Conservation (phyloP, 2,888 invertebrate genomes). For the Dryococelus australis region DNA sequence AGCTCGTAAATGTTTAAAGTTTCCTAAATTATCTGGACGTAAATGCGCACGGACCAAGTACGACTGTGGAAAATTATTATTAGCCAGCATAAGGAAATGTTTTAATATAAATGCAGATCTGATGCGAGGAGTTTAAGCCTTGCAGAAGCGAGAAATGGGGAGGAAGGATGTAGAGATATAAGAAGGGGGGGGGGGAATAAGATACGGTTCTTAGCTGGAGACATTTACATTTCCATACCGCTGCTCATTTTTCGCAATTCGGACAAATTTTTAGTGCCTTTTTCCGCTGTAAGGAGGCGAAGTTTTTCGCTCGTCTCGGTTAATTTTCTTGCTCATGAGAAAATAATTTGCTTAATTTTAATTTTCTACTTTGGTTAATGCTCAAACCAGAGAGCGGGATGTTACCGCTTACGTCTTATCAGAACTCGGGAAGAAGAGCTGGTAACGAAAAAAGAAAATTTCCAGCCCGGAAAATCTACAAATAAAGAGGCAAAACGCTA, state of each 20-base stretch:
- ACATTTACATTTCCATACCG: not conserved
- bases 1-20: not conserved
- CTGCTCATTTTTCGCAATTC: constrained; percentile 3
- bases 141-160: not conserved
- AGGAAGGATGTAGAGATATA: not conserved
- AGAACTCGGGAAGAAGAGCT: not conserved
- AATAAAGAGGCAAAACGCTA: not conserved
- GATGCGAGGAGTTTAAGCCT: not conserved
- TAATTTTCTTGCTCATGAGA: not conserved
- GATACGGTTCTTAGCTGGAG: not conserved
- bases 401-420: not conserved
- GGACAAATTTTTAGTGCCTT: not conserved
- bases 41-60: not conserved
- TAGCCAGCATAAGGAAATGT: not conserved
- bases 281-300: not conserved
- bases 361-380: not conserved
- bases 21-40: not conserved
- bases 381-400: not conserved
- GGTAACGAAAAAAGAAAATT: not conserved
- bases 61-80: not conserved
- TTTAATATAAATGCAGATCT: constrained; percentile 10
- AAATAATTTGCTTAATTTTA: constrained; percentile 5
- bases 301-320: not conserved
- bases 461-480: not conserved
- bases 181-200: not conserved